phyloP scores from a whole-genome alignment of 2,888 invertebrate species.

The Tribolium freemani region DNA sequence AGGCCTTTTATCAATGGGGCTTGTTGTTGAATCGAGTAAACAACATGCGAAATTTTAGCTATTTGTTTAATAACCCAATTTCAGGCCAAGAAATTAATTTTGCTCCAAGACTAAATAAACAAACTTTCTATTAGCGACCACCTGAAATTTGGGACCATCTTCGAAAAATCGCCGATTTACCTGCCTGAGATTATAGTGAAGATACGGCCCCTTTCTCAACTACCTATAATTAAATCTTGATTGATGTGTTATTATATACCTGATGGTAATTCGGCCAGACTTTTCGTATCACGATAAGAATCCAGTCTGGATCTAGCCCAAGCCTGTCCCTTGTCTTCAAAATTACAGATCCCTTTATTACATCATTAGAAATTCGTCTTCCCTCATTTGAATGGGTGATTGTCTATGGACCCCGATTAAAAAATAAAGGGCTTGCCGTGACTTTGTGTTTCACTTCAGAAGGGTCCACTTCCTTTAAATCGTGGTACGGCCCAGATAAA shows the following conservation, averaged over 20 bases:
- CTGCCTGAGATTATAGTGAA: slow-evolving; percentile 34
- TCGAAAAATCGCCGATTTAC: slow-evolving; percentile 18
- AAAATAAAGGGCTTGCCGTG: slow-evolving; percentile 10
- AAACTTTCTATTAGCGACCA: slow-evolving; percentile 21
- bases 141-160: slow-evolving; percentile 6
- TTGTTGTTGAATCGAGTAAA: slow-evolving; percentile 3
- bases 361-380: slow-evolving; percentile 1
- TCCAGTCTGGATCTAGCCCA: background rate
- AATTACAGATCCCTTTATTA: slow-evolving; percentile 16
- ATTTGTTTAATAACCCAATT: background rate
- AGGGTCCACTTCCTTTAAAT: slow-evolving; percentile 37
- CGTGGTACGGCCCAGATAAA: slow-evolving; percentile 59
- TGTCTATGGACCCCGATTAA: background rate
- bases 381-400: slow-evolving; percentile 14
- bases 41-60: slow-evolving; percentile 10
- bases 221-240: slow-evolving; percentile 64
- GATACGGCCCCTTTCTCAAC: slow-evolving; percentile 49
- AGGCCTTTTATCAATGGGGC: slow-evolving; percentile 1
- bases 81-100: slow-evolving; percentile 1
- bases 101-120: slow-evolving; percentile 4
- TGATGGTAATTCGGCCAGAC: slow-evolving; percentile 60
- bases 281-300: slow-evolving; percentile 28
- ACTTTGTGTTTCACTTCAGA: background rate
- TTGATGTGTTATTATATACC: slow-evolving; percentile 67
- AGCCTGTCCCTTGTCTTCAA: background rate